phyloP scores from a whole-genome alignment of 2,113 vertebrate species.

The Sula dactylatra region DNA sequence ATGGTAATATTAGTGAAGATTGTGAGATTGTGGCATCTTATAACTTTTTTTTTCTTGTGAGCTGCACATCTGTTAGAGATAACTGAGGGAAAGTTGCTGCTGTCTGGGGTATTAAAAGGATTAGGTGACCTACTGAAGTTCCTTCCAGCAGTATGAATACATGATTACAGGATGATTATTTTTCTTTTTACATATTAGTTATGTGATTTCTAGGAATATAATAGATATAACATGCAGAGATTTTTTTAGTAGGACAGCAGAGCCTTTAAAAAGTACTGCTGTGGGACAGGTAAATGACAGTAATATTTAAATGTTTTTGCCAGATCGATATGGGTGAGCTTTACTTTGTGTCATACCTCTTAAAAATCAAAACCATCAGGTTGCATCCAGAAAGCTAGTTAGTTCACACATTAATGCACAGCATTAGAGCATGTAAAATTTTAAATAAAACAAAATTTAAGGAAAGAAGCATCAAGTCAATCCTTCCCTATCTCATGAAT shows the following conservation, averaged over 20 bases:
- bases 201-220: background rate
- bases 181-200: background rate
- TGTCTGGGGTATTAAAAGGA: background rate
- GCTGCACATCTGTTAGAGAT: background rate
- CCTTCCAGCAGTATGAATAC: background rate
- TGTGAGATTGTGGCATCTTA: background rate
- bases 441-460: constrained; percentile 11
- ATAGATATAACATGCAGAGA: background rate
- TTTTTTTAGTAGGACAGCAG: background rate
- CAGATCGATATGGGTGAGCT: background rate
- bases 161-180: background rate
- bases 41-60: background rate
- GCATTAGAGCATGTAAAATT: background rate
- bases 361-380: background rate
- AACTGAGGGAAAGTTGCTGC: background rate
- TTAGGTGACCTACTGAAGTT: background rate
- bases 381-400: background rate
- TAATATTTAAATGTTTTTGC: background rate
- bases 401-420: background rate
- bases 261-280: background rate
- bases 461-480: background rate
- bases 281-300: background rate
- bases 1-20: background rate
- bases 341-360: background rate
- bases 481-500: background rate